phyloP scores from a whole-genome alignment of 1,140 invertebrate species.

The Pteromalus puparum region DNA sequence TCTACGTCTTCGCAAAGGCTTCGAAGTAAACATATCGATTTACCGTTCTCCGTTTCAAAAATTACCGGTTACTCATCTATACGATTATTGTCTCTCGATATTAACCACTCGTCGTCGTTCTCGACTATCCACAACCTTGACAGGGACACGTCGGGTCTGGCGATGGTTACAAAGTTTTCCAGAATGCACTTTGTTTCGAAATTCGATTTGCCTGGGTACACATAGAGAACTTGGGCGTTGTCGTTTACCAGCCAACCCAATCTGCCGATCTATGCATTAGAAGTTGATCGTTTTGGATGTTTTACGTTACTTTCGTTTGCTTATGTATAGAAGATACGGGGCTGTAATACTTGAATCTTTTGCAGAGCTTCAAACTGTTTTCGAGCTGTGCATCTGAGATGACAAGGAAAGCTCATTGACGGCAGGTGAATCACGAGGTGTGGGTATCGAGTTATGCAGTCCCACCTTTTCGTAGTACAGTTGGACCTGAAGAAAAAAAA shows the following conservation, averaged over 20 bases:
- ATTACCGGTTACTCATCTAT: background rate
- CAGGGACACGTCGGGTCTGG: constrained; percentile 48
- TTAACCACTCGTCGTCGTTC: constrained; percentile 32
- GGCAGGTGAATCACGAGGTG: constrained; percentile 54
- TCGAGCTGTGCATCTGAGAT: constrained; percentile 29
- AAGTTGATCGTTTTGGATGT: background rate
- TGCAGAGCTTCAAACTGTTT: constrained; percentile 43
- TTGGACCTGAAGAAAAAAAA: constrained; percentile 42
- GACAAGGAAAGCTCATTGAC: constrained; percentile 48
- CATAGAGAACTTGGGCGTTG: constrained; percentile 50
- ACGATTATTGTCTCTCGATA: background rate
- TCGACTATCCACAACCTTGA: constrained; percentile 52
- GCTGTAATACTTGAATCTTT: constrained; percentile 55
- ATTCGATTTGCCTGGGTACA: constrained; percentile 50
- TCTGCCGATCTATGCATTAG: constrained; percentile 48
- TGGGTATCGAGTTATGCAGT: background rate
- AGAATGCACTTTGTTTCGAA: constrained; percentile 33
- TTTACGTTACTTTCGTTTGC: background rate
- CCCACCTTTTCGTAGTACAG: constrained; percentile 51
- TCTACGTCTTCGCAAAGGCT: constrained; percentile 26
- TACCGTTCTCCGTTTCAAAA: background rate
- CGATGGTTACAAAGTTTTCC: constrained; percentile 41
- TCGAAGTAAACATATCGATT: background rate
- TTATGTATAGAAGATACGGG: background rate
- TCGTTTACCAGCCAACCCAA: constrained; percentile 55